A percentile compares a stretch with the other conserved stretches of the same genome.
These are phyloP conservation scores for Metellina segmentata DNA, from an alignment of 2,888 invertebrate genomes.

Conservation along the genomic window DNA sequence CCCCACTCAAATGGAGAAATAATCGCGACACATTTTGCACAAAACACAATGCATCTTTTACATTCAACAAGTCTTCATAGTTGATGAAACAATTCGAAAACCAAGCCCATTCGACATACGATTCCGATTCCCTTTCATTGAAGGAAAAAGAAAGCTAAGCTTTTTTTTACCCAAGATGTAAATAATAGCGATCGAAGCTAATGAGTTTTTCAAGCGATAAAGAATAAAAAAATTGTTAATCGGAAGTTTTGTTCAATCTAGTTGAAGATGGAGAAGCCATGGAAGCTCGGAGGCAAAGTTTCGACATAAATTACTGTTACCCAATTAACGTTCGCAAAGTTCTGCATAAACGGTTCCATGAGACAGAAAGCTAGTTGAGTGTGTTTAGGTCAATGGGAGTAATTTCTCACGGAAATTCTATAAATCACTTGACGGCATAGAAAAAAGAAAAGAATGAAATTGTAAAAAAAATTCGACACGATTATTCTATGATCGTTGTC, in stretches of 20 bases:
- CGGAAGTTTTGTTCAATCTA: neutral
- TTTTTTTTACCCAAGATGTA: neutral
- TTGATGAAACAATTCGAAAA: neutral
- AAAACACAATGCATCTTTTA: neutral
- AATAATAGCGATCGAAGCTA: neutral
- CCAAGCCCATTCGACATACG: neutral
- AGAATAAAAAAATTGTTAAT: neutral
- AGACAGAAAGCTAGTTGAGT: neutral
- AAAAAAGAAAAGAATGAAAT: neutral
- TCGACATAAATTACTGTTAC: neutral
- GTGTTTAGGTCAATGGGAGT: neutral
- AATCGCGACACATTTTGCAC: neutral
- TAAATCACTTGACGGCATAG: neutral
- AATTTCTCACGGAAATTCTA: neutral
- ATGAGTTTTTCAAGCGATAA: neutral
- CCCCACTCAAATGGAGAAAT: neutral
- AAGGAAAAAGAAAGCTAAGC: neutral
- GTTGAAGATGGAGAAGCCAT: neutral
- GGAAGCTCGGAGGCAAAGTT: too few relatives aligned
- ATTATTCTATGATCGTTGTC: neutral
- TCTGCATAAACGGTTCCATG: neutral
- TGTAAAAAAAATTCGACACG: neutral
- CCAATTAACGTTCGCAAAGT: neutral
- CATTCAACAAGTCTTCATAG: neutral
- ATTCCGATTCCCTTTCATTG: neutral